Percentiles rank a stretch among this genome's conserved stretches.
Evolutionary conservation across 2,888 invertebrate genomes (phyloP).

Genomic region (Candidula unifasciata): DNA sequence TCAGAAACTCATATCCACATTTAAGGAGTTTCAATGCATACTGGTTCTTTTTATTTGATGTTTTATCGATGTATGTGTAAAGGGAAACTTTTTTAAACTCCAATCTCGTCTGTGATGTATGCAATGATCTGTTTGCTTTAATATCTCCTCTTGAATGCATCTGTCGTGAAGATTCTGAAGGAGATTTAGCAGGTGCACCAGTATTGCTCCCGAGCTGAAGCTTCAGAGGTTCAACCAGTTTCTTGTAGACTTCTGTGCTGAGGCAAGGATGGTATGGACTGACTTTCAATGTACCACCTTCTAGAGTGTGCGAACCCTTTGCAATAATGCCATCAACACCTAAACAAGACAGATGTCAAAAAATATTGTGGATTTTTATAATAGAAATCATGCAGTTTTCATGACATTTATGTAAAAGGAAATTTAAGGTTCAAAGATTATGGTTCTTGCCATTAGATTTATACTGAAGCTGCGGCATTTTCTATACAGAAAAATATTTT

Average conservation of each 20-base stretch:
- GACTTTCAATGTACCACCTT: not conserved
- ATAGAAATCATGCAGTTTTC: too few relatives aligned
- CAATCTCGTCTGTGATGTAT: not conserved
- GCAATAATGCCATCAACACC: conserved; percentile 2
- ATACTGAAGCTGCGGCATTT: too few relatives aligned
- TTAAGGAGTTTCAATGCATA: not conserved
- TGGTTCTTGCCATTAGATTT: too few relatives aligned
- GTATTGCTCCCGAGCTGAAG: not conserved
- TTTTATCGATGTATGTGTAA: not conserved
- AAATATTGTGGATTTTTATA: too few relatives aligned
- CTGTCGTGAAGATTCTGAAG: not conserved
- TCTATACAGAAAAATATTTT: too few relatives aligned
- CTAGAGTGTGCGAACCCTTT: not conserved
- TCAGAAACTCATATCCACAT: conserved; percentile 14
- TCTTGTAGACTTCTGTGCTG: conserved; percentile 7
- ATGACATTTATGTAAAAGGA: too few relatives aligned
- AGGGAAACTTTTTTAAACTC: not conserved
- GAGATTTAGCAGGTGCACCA: not conserved
- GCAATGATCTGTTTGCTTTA: not conserved
- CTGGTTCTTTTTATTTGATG: not conserved
- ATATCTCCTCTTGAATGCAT: not conserved
- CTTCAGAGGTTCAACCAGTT: not conserved
- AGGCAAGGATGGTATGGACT: conserved; percentile 22
- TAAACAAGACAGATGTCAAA: not conserved
- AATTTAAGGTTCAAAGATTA: too few relatives aligned